phyloP scores from a whole-genome alignment of 2,888 invertebrate species.

The Synergus itoensis region DNA sequence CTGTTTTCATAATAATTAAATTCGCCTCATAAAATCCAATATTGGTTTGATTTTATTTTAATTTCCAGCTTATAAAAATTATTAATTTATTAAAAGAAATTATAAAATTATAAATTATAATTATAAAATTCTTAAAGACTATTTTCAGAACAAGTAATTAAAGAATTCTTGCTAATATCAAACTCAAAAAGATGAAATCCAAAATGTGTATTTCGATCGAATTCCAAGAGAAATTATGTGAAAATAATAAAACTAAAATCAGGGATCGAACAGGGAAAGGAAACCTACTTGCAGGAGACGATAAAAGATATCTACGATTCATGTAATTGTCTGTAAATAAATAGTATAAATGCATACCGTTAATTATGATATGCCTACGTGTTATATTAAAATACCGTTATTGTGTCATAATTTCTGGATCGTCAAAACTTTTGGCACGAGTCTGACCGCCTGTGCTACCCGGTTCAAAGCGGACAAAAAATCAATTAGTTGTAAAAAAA shows the following conservation, averaged over 20 bases:
- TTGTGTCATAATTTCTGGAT: constrained; percentile 72
- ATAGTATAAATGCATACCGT: constrained; percentile 74
- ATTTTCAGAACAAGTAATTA: too few species aligned
- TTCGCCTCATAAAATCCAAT: background rate
- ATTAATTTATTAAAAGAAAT: too few species aligned
- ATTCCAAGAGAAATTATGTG: constrained; percentile 33
- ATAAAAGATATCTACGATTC: constrained; percentile 75
- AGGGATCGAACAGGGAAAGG: constrained; percentile 38
- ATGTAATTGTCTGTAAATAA: constrained; percentile 78
- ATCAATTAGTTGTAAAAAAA: constrained; percentile 37
- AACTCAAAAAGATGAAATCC: background rate
- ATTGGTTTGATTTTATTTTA: background rate
- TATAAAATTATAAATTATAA: too few species aligned
- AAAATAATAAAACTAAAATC: constrained; percentile 46
- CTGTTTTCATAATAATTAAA: background rate
- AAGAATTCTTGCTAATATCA: background rate
- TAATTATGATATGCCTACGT: constrained; percentile 77
- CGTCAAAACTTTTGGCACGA: constrained; percentile 66
- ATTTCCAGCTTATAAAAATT: too few species aligned
- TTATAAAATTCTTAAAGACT: too few species aligned
- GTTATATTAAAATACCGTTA: constrained; percentile 75
- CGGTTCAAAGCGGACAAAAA: constrained; percentile 56
- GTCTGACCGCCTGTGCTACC: constrained; percentile 77
- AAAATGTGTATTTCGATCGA: background rate
- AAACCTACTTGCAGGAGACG: constrained; percentile 67